Conservation (phyloP, 2,797 vertebrate species). For the Sebastes wilsoni region DNA sequence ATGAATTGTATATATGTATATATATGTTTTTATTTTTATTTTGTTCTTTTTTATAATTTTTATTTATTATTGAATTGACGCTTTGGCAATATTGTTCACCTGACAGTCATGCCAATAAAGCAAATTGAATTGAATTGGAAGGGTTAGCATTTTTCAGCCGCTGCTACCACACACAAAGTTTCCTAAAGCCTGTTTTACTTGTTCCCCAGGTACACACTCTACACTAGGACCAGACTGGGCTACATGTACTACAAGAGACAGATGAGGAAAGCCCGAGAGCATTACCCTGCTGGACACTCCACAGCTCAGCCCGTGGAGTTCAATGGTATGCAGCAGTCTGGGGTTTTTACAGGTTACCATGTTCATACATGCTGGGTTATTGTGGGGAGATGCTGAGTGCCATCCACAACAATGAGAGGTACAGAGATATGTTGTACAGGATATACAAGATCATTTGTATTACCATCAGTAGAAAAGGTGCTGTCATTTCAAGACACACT, state of each 20-base stretch:
- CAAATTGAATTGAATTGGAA: too few species aligned
- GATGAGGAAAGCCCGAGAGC: slow-evolving; percentile 90
- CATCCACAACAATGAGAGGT: too few species aligned
- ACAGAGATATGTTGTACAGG: not conserved
- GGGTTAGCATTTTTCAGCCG: not conserved
- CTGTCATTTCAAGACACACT: not conserved
- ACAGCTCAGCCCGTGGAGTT: slow-evolving; percentile 82
- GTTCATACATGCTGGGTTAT: too few species aligned
- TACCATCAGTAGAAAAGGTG: not conserved
- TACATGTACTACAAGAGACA: slow-evolving; percentile 95
- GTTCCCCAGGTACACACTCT: slow-evolving; percentile 90
- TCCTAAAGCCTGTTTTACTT: not conserved
- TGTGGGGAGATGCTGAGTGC: too few species aligned
- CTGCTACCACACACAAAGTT: not conserved
- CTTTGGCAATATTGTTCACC: too few species aligned
- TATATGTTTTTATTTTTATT: too few species aligned
- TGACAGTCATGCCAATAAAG: too few species aligned
- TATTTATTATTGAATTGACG: too few species aligned
- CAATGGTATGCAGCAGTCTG: slow-evolving; percentile 79
- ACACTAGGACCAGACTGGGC: slow-evolving; percentile 91
- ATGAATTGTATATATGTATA: too few species aligned
- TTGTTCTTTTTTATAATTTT: too few species aligned
- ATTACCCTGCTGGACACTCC: slow-evolving; percentile 91
- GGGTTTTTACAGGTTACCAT: too few species aligned
- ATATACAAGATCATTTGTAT: not conserved